Base-by-base conservation (phyloP, 2,113 vertebrate species). In the Xiphias gladius region DNA sequence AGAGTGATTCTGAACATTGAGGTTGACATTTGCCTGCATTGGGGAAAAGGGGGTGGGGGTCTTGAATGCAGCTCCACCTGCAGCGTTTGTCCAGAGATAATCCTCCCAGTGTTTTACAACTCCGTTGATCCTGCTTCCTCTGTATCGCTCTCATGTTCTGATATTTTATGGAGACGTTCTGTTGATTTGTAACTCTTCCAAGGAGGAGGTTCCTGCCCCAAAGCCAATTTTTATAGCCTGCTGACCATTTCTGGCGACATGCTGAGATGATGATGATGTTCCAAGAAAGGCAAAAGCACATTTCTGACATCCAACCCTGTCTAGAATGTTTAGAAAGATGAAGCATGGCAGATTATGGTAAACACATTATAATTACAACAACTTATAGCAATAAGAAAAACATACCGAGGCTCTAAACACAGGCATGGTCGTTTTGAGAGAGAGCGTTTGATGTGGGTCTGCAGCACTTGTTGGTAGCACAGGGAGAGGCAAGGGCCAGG, bases 381-480 rank as follows among this genome's bases (percentile, higher is more conserved):
- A 76, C 75, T 85, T 90, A 86, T 66, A 76, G 37, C 10, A 30
- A 76, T 74, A 74, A 72, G 69, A 75, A 89, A 91, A 91, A 80
- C 87, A 88, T 89, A 82, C 73, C 16, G 0, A 77, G 22, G 64
- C 61, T 83, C 77, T 68, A 55, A 80, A 86, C 55, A 61, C 84
- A 89, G 86, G 89, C 83, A 83, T 1, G 22, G 80, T 83, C 48
- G 78, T 74, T 73, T 88, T 76, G 71, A 66, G 80, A 68, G 30
- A 64, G 61, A 65, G 72, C 22, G 73, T 89, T 91, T 92, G 89
- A 91, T 91, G 91, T 92, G 84, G 83, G 76, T 89, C 89, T 61
- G 39, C 62, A 65, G 57, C 83, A 86, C 73, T 90, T 75, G 85
- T 84, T 86, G 83, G 85, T 82, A 89, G 85, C 72, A 3, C 57